Evolutionary conservation across 2,797 vertebrate genomes (phyloP).

Genomic region (Lemur catta): DNA sequence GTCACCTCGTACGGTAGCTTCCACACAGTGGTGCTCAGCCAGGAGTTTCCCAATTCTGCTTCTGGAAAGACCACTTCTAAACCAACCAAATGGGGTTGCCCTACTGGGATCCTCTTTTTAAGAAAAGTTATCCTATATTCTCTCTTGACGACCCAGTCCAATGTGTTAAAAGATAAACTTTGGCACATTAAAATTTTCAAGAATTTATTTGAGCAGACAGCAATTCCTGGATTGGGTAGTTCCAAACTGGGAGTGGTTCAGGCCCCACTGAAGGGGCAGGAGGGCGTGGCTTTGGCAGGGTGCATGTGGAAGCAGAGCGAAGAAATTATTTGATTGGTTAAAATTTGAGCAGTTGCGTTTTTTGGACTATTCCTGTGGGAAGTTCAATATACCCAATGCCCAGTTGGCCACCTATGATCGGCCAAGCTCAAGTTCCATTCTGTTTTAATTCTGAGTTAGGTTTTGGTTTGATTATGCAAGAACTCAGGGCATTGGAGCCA

Average conservation of each 20-base stretch:
- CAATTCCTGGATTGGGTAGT: background rate
- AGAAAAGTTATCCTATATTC: background rate
- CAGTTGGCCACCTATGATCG: background rate
- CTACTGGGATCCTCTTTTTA: background rate
- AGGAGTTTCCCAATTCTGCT: background rate
- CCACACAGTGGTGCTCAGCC: too few relatives aligned
- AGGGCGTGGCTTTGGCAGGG: background rate
- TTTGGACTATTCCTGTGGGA: background rate
- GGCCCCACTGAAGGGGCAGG: background rate
- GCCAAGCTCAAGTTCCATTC: background rate
- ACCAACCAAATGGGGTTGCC: background rate
- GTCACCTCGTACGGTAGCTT: fast-evolving
- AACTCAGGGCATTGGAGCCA: background rate
- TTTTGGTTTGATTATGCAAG: background rate
- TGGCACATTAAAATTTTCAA: background rate
- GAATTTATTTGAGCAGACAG: background rate
- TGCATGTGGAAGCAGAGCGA: background rate
- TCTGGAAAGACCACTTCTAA: background rate
- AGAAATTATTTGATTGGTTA: background rate
- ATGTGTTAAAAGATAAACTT: background rate
- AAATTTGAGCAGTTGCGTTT: background rate
- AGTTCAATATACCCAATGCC: background rate
- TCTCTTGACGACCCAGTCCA: background rate
- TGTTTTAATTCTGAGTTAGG: background rate
- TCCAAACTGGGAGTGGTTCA: background rate